Evolutionary conservation across 2,888 invertebrate species (phyloP), one percentile per base, ranked within the genome.

Genomic region (Drosophila formosana): DNA sequence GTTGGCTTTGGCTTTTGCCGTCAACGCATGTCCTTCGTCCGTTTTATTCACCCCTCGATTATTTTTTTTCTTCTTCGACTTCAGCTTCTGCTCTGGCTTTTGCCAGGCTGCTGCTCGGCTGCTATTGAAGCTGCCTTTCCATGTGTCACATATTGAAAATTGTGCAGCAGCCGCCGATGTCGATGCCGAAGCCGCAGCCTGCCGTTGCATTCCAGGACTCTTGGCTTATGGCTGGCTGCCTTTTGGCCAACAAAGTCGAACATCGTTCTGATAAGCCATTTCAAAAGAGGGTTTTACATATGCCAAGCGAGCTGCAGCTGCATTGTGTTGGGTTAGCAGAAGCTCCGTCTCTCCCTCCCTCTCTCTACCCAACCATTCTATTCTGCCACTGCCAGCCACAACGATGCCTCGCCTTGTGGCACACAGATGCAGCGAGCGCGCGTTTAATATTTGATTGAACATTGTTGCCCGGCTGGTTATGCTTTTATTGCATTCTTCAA

Each of bases 91-190:
- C 34, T 37, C 34, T 37, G 34, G 34, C 56, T 66, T 72, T 58
- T 66, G 52, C 47, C 61, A 34, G 39, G 58, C 73, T 61, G 52
- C 18, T 28, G 39, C 23, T 30, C 46, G 0, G 28, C 28, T 28
- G 28, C 7, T 34, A 9, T 34, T 34, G 34, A 34, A 34, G 61
- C 39, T 65, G 63, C 43, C 67, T 69, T 52, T 49, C 56, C 82
- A 78, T 88, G 80, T 88, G 88, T 88, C 84, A 88, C 85, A 88
- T 85, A 85, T 85, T 85, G 85, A 87, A 79, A 81, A 75, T 65
- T 75, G 66, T 79, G 77, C 75, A 71, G 66, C 75, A 51, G 63
- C 56, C 26, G 30, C 60, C 51, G 60, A 60, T 68, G 51, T 50
- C 56, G 79, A 75, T 88, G 80, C 82, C 28, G 28, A 56, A 51